Percentiles rank a stretch among this genome's conserved stretches.
Evolutionary conservation across 2,797 vertebrate species (phyloP).

Genomic region (Dryobates pubescens): DNA sequence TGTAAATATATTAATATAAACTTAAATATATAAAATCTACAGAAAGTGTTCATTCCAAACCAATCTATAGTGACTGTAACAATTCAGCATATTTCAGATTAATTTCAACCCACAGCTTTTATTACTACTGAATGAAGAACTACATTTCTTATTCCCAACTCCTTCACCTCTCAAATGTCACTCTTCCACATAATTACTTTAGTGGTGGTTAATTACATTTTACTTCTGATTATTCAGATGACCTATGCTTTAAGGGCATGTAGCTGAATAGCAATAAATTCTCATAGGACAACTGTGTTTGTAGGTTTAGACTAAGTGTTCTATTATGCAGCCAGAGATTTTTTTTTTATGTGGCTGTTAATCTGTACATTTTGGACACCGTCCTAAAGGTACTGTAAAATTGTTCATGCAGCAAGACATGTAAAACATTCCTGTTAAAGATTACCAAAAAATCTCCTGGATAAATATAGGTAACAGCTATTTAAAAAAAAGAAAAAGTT

Average conservation of each 20-base stretch:
- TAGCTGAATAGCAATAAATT: conserved; percentile 44
- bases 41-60: not conserved
- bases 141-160: not conserved
- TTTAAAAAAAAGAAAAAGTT: not conserved
- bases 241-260: conserved; percentile 39
- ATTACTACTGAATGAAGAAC: not conserved
- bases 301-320: conserved; percentile 64
- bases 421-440: conserved; percentile 38
- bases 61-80: not conserved
- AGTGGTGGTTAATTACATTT: not conserved
- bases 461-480: conserved; percentile 9
- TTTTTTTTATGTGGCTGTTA: conserved; percentile 49
- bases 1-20: not conserved
- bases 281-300: not conserved
- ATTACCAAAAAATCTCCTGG: not conserved
- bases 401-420: conserved; percentile 48
- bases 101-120: not conserved
- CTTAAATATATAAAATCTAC: not conserved
- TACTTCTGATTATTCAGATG: conserved; percentile 31
- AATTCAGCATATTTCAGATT: not conserved
- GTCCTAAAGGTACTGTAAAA: conserved; percentile 59
- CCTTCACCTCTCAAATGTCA: not conserved
- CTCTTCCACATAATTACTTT: not conserved
- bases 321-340: not conserved
- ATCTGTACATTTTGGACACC: conserved; percentile 44